Percentiles rank a stretch among this genome's conserved stretches.
Conservation (phyloP, 1,140 invertebrate species). For the Camponotus vicinus region DNA sequence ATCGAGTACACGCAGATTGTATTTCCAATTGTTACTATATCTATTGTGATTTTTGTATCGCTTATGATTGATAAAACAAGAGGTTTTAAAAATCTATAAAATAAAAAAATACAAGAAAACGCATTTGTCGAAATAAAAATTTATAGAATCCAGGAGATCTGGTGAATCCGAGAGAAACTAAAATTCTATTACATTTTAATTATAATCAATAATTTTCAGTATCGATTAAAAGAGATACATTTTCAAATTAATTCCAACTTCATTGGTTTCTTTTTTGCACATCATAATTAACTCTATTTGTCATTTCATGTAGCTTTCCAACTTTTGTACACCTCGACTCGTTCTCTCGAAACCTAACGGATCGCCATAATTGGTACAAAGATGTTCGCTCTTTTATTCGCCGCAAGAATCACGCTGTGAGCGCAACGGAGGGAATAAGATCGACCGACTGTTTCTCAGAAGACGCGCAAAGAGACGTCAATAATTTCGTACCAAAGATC, state of each 20-base stretch:
- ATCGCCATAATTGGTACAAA: constrained; percentile 43
- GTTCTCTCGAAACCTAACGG: constrained; percentile 34
- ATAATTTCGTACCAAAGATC: constrained; percentile 60
- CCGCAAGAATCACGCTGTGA: constrained; percentile 36
- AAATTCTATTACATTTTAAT: not conserved
- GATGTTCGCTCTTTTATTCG: constrained; percentile 53
- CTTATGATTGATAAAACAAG: not conserved
- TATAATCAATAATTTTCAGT: not conserved
- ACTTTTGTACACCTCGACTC: constrained; percentile 4
- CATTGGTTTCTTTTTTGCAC: too few species aligned
- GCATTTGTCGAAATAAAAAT: not conserved
- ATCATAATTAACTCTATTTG: not conserved
- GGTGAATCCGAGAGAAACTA: not conserved
- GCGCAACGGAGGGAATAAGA: constrained; percentile 35
- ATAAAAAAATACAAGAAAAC: not conserved
- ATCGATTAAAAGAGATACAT: not conserved
- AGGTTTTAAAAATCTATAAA: not conserved
- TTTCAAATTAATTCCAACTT: not conserved
- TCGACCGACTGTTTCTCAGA: constrained; percentile 48
- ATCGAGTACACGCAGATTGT: not conserved
- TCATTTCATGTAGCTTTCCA: not conserved
- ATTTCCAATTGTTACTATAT: not conserved
- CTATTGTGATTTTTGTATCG: not conserved
- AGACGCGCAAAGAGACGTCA: constrained; percentile 58
- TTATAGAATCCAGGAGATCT: not conserved